phyloP scores from a whole-genome alignment of 2,113 vertebrate species.

The Anthoscopus minutus region DNA sequence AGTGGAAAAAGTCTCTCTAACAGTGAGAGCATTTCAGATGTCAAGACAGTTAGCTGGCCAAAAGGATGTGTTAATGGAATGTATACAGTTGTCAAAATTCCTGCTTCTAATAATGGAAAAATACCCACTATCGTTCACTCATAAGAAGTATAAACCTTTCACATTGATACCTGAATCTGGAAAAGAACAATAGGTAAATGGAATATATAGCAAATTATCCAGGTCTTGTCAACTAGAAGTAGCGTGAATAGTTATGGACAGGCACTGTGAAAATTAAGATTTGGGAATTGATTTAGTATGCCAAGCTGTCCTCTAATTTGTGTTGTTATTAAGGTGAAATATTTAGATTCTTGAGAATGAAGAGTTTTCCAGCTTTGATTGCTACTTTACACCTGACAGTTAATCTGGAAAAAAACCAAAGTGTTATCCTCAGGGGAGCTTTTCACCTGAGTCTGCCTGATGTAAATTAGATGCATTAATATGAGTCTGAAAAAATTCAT shows the following conservation, averaged over 20 bases:
- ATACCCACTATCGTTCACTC: not conserved
- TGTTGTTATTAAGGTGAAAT: not conserved
- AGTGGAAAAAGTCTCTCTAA: not conserved
- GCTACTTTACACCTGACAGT: not conserved
- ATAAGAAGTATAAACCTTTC: not conserved
- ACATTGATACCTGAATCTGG: not conserved
- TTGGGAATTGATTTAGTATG: not conserved
- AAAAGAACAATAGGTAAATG: not conserved
- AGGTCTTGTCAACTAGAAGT: not conserved
- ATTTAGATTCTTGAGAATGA: constrained; percentile 11
- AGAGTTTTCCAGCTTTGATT: constrained; percentile 4
- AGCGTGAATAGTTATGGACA: not conserved
- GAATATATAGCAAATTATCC: not conserved
- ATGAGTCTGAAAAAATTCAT: not conserved
- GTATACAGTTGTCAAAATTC: not conserved
- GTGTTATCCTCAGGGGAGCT: not conserved
- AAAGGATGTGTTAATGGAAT: not conserved
- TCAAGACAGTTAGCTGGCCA: not conserved
- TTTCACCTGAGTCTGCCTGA: not conserved
- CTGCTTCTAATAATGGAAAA: not conserved
- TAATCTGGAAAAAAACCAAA: not conserved
- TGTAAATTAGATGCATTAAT: not conserved
- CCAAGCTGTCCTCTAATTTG: not conserved
- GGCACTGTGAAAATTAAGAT: not conserved
- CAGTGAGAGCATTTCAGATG: not conserved